Conservation (phyloP, 2,113 vertebrate genomes). For the Ranitomeya imitator region DNA sequence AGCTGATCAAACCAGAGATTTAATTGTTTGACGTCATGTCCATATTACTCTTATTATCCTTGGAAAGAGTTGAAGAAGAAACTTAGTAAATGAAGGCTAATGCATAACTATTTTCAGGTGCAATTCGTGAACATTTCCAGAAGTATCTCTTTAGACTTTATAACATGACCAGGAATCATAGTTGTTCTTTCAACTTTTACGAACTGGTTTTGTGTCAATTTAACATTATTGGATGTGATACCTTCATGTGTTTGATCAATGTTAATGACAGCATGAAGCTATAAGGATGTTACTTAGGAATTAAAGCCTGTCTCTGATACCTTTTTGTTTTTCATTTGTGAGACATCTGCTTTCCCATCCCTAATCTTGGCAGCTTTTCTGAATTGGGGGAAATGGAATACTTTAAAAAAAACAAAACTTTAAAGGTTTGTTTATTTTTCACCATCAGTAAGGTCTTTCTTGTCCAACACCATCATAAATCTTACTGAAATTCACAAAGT, state of each 20-base stretch:
- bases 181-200: background rate
- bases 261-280: conserved; percentile 18
- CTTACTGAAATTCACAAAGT: conserved; percentile 21
- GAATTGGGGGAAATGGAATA: conserved; percentile 26
- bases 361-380: conserved; percentile 33
- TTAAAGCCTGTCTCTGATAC: conserved; percentile 31
- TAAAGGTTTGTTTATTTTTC: conserved; percentile 36
- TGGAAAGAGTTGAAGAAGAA: background rate
- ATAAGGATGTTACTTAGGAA: conserved; percentile 17
- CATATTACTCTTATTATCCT: background rate
- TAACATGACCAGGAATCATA: background rate
- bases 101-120: background rate
- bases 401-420: no score
- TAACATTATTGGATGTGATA: background rate
- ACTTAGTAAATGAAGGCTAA: background rate
- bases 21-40: background rate
- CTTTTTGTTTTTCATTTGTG: conserved; percentile 23
- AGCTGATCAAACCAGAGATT: no score
- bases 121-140: background rate
- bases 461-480: conserved; percentile 6
- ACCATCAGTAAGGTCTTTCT: background rate
- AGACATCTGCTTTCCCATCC: conserved; percentile 36
- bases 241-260: background rate
- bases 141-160: background rate
- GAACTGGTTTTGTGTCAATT: background rate